Evolutionary conservation across 2,888 invertebrate genomes (phyloP).

Genomic region (Dynastes hyllus): DNA sequence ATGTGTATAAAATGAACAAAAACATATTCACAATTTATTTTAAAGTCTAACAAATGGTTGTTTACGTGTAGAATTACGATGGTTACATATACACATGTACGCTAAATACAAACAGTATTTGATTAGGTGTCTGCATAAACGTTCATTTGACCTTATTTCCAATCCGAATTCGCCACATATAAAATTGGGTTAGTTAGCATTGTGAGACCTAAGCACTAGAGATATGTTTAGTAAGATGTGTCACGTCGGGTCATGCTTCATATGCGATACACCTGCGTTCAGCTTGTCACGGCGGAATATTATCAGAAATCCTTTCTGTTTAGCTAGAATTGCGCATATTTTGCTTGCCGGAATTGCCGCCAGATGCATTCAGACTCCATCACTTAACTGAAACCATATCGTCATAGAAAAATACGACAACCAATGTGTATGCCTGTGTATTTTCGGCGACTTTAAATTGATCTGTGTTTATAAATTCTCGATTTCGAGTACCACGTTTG

Average conservation of each 20-base stretch:
- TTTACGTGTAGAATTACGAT: background rate
- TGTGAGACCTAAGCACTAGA: slow-evolving; percentile 25
- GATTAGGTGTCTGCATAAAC: slow-evolving; percentile 4
- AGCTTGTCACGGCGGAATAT: slow-evolving; percentile 21
- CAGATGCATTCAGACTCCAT: background rate
- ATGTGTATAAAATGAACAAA: background rate
- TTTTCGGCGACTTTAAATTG: slow-evolving; percentile 43
- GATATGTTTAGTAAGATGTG: slow-evolving; percentile 59
- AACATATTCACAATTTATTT: background rate
- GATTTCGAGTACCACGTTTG: slow-evolving; percentile 15
- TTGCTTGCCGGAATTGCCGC: slow-evolving; percentile 10
- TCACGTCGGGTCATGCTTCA: slow-evolving; percentile 56
- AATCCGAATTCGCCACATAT: background rate
- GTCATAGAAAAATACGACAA: background rate
- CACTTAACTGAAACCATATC: background rate
- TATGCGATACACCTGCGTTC: slow-evolving; percentile 54
- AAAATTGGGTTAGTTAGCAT: slow-evolving; percentile 29
- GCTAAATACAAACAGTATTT: slow-evolving; percentile 7
- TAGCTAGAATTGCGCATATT: slow-evolving; percentile 2
- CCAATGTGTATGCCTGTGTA: slow-evolving; percentile 13
- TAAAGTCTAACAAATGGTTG: too few species aligned
- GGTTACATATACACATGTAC: background rate
- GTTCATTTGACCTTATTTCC: slow-evolving; percentile 12
- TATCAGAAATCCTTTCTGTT: slow-evolving; percentile 18
- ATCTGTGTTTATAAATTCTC: slow-evolving; percentile 40